Evolutionary conservation across 2,113 vertebrate species (phyloP).

Genomic region (Zootoca vivipara): DNA sequence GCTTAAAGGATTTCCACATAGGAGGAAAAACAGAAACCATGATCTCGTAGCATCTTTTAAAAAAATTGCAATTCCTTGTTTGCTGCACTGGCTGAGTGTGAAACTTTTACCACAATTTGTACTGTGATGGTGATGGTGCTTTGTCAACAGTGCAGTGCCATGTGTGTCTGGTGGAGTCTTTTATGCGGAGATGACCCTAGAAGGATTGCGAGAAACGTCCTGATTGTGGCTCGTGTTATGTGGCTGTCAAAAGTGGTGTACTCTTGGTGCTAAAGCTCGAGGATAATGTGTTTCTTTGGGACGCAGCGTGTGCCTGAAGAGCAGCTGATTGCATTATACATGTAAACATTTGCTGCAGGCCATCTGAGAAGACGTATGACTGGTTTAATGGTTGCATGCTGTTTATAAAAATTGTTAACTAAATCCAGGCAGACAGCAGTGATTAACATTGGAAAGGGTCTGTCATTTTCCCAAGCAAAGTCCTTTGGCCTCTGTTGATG

Average conservation of each 20-base stretch:
- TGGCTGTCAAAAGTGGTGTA: background rate
- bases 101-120: background rate
- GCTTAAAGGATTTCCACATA: background rate
- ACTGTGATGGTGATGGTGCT: background rate
- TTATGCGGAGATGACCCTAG: background rate
- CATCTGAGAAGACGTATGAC: background rate
- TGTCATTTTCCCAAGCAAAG: background rate
- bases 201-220: background rate
- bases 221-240: background rate
- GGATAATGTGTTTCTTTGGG: background rate
- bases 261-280: background rate
- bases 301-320: background rate
- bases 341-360: slow-evolving; percentile 25
- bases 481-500: background rate
- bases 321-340: background rate
- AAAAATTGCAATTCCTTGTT: background rate
- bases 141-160: background rate
- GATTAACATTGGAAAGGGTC: slow-evolving; percentile 23
- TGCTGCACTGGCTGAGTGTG: background rate
- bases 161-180: background rate
- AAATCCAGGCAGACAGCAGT: slow-evolving; percentile 32
- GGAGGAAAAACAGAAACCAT: background rate
- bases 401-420: slow-evolving; percentile 48
- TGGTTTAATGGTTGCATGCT: slow-evolving; percentile 17
- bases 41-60: no score